phyloP scores from a whole-genome alignment of 2,888 invertebrate genomes.

The Carcina quercana region DNA sequence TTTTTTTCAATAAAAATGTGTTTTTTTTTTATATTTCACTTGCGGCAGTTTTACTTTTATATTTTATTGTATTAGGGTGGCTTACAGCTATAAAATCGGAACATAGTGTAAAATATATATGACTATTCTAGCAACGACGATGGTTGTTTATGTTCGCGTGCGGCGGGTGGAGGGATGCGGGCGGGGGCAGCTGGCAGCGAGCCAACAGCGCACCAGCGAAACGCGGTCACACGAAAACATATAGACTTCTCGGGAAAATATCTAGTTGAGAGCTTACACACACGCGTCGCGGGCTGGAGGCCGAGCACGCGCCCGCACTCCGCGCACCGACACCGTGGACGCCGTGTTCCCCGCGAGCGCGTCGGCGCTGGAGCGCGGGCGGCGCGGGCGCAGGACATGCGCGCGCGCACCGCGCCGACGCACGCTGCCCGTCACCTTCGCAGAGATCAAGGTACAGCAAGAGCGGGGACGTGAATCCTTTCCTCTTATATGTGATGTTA shows the following conservation, averaged over 20 bases:
- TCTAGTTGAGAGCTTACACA: slow-evolving; percentile 5
- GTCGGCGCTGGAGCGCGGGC: slow-evolving; percentile 73
- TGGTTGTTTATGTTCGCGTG: slow-evolving; percentile 24
- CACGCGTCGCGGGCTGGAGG: too few relatives aligned
- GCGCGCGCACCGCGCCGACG: slow-evolving; percentile 34
- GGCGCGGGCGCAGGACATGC: slow-evolving; percentile 20
- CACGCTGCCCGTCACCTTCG: slow-evolving; percentile 84
- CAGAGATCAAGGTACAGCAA: slow-evolving; percentile 81
- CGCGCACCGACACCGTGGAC: slow-evolving; percentile 58
- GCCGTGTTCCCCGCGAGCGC: slow-evolving; percentile 81
- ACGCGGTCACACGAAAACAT: slow-evolving; percentile 56
- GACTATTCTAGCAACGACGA: too few relatives aligned
- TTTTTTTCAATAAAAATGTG: too few relatives aligned
- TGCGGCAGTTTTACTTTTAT: too few relatives aligned
- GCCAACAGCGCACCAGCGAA: slow-evolving; percentile 49
- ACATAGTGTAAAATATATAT: too few relatives aligned
- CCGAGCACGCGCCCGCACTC: background rate
- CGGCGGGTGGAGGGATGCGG: slow-evolving; percentile 16
- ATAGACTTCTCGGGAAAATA: slow-evolving; percentile 51
- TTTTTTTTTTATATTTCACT: too few relatives aligned
- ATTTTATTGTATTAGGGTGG: too few relatives aligned
- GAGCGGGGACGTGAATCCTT: too few relatives aligned
- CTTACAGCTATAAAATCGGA: too few relatives aligned
- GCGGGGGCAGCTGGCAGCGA: slow-evolving; percentile 15
- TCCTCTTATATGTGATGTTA: too few relatives aligned